These are phyloP conservation scores for Chanos chanos DNA, from an alignment of 2,797 vertebrate species.

Conservation along the genomic window DNA sequence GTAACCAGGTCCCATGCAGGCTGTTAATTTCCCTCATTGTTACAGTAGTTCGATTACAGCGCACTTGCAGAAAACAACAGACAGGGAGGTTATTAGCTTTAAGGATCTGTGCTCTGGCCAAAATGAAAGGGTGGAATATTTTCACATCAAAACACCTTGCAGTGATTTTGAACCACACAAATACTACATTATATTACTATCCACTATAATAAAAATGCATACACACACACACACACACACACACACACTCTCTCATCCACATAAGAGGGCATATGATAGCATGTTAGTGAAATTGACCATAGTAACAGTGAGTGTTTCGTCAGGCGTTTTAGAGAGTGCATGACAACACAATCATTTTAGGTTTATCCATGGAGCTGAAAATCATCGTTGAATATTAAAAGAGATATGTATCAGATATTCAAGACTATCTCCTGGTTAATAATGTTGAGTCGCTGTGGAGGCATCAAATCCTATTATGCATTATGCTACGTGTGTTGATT, in stretches of 20 bases:
- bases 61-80: constrained; percentile 43
- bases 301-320: constrained; percentile 14
- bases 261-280: background rate
- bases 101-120: constrained; percentile 11
- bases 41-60: constrained; percentile 62
- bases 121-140: background rate
- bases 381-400: constrained; percentile 27
- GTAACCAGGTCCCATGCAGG: constrained; percentile 47
- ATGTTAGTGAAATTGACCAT: background rate
- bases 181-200: too few relatives aligned
- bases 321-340: constrained; percentile 11
- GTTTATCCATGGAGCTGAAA: constrained; percentile 21
- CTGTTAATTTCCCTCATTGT: constrained; percentile 66
- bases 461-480: constrained; percentile 37
- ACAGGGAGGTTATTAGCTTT: constrained; percentile 20
- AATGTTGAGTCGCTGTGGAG: constrained; percentile 35
- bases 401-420: constrained; percentile 31
- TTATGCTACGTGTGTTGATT: constrained; percentile 41
- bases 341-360: constrained; percentile 24
- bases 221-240: background rate
- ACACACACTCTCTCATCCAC: constrained; percentile 7
- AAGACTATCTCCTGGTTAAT: constrained; percentile 26
- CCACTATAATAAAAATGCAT: too few relatives aligned
- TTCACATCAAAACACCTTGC: too few relatives aligned
- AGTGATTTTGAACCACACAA: too few relatives aligned